phyloP scores from a whole-genome alignment of 2,888 invertebrate species.

The Diarsia rubi region DNA sequence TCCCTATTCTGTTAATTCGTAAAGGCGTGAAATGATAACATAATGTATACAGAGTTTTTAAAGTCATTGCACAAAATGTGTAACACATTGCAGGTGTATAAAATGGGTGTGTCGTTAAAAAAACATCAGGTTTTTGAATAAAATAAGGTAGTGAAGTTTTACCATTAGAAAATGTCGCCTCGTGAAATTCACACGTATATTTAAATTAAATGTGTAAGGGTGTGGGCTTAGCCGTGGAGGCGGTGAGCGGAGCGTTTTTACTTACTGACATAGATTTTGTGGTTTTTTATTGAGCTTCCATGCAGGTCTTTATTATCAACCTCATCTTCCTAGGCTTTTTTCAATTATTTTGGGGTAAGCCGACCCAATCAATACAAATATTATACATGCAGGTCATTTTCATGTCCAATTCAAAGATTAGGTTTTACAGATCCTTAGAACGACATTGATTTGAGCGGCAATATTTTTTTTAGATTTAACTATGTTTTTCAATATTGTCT shows the following conservation, averaged over 20 bases:
- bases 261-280: not conserved
- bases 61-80: constrained; percentile 6
- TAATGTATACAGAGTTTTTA: not conserved
- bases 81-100: not conserved
- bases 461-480: too few relatives aligned
- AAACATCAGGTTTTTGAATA: constrained; percentile 46
- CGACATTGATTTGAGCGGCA: too few relatives aligned
- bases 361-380: not conserved
- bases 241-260: constrained; percentile 22
- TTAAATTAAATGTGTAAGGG: constrained; percentile 52
- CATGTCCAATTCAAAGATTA: too few relatives aligned
- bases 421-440: not conserved
- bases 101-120: constrained; percentile 22
- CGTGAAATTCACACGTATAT: constrained; percentile 53
- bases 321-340: not conserved
- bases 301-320: not conserved
- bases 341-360: not conserved
- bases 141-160: constrained; percentile 50
- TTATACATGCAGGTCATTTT: not conserved
- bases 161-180: constrained; percentile 51
- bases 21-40: not conserved
- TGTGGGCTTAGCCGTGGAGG: not conserved
- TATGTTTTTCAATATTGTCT: too few relatives aligned
- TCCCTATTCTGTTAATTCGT: not conserved
- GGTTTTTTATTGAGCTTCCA: not conserved